These are phyloP conservation scores for Axea sp. DNA, from an alignment of 2,888 invertebrate species.

Conservation along the genomic window DNA sequence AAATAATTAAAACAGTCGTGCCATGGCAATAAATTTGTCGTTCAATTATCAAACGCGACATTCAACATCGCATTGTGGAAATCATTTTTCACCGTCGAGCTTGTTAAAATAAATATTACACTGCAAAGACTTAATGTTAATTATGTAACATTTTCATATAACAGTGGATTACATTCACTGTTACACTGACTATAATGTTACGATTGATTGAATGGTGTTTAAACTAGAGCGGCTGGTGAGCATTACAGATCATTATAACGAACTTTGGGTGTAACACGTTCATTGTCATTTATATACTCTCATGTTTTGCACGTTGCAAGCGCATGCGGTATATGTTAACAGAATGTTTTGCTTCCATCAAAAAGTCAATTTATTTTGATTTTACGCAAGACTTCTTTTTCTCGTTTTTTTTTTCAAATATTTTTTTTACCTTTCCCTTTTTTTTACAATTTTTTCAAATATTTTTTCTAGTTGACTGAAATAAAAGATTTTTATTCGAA, in stretches of 20 bases:
- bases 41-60: constrained; percentile 28
- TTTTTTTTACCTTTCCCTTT: no score
- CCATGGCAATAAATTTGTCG: constrained; percentile 28
- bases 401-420: background rate
- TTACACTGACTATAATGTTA: constrained; percentile 50
- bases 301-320: background rate
- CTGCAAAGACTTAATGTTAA: constrained; percentile 38
- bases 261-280: constrained; percentile 22
- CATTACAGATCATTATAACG: constrained; percentile 34
- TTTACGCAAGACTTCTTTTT: constrained; percentile 21
- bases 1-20: constrained; percentile 15
- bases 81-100: constrained; percentile 17
- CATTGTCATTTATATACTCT: constrained; percentile 44
- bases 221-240: constrained; percentile 34
- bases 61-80: constrained; percentile 13
- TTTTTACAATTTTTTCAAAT: no score
- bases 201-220: constrained; percentile 51
- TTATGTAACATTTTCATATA: constrained; percentile 38
- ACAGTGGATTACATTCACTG: constrained; percentile 36
- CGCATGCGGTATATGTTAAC: background rate
- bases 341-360: constrained; percentile 7
- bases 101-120: constrained; percentile 36
- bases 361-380: constrained; percentile 36
- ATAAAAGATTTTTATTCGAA: no score
- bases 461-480: no score